Evolutionary conservation across 2,113 vertebrate genomes (phyloP), one percentile per base, ranked within the genome.

Genomic region (Nesospiza acunhae): DNA sequence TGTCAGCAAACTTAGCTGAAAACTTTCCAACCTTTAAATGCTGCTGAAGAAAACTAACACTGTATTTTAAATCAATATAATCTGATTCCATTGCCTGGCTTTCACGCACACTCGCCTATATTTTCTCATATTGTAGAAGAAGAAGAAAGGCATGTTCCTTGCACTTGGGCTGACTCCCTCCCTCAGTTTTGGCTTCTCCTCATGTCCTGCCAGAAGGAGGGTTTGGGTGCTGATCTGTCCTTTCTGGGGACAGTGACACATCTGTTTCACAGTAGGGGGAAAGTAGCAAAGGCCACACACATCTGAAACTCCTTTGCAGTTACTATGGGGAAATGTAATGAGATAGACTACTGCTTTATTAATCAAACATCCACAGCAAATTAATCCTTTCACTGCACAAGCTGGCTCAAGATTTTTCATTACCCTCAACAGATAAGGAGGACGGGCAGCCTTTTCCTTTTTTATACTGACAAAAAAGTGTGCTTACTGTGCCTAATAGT

Each of bases 321-420:
- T 82, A 66, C 85, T 88, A 33, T 5, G 14, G 60, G 66, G 49
- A 96, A 94, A 73, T 10, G 26, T 22, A 88, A 95, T 30, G 67
- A 93, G 85, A 94, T 88, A 88, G 94, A 90, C 79, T 84, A 84
- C 72, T 93, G 31, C 92, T 92, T 92, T 94, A 90, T 89, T 93
- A 97, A 92, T 91, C 92, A 91, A 94, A 84, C 80, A 86, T 69
- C 64, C 47, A 75, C 52, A 87, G 73, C 76, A 93, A 94, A 97
- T 91, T 77, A 95, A 90, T 84, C 73, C 89, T 94, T 94, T 84
- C 86, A 28, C 59, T 70, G 35, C 67, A 50, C 85, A 83, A 80
- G 31, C 23, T 77, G 15, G 42, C 50, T 86, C 76, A 86, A 90
- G 86, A 92, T 73, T 94, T 81, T 84, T 92, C 76, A 72, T n/a